Evolutionary conservation across 2,797 vertebrate genomes (phyloP).

Genomic region (Pseudomugil tenellus): DNA sequence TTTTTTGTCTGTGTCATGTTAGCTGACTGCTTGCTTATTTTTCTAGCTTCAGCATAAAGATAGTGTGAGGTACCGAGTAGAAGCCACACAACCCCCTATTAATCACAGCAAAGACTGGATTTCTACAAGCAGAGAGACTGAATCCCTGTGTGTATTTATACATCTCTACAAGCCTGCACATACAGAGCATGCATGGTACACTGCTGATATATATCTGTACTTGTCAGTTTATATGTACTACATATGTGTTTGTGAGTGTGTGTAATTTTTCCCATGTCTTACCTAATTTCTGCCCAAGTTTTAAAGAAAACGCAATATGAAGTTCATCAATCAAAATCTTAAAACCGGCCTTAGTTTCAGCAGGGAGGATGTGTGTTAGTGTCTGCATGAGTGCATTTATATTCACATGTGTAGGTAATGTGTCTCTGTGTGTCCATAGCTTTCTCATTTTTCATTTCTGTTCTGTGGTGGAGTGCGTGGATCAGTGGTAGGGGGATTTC

Average conservation of each 20-base stretch:
- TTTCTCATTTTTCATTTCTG: constrained; percentile 30
- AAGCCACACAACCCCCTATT: constrained; percentile 72
- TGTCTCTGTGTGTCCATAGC: constrained; percentile 5
- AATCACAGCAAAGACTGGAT: constrained; percentile 81
- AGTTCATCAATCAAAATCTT: constrained; percentile 85
- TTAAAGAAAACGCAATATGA: constrained; percentile 63
- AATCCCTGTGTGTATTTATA: constrained; percentile 51
- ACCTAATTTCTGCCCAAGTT: constrained; percentile 65
- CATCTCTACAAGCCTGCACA: constrained; percentile 37
- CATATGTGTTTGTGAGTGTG: not conserved
- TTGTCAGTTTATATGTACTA: constrained; percentile 49
- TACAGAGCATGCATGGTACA: constrained; percentile 21
- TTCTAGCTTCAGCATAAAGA: constrained; percentile 80
- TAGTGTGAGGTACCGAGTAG: constrained; percentile 69
- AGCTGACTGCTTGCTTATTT: constrained; percentile 86
- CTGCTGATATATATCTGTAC: constrained; percentile 58
- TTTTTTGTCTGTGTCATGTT: constrained; percentile 81
- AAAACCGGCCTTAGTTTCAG: constrained; percentile 59
- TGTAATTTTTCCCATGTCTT: constrained; percentile 39
- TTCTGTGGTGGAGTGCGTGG: constrained; percentile 22
- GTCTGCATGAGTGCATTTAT: constrained; percentile 33
- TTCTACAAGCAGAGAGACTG: constrained; percentile 73
- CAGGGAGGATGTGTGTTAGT: constrained; percentile 42
- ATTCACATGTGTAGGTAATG: constrained; percentile 22
- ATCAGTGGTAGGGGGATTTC: constrained; percentile 8